Conservation (phyloP, 2,888 invertebrate genomes). For the Acleris sparsana region DNA sequence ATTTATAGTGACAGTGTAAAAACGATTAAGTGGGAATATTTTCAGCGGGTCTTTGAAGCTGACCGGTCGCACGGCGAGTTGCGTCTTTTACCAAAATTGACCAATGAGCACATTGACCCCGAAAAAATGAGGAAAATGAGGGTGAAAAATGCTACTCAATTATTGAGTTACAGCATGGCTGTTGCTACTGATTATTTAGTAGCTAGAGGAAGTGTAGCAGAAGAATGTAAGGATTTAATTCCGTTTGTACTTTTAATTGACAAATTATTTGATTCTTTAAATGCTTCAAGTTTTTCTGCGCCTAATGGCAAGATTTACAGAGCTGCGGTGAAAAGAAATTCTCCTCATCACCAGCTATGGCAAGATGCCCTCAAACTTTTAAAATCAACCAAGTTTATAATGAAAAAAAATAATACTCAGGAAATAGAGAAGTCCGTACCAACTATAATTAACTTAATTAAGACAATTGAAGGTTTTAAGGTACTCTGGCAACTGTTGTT, state of each 20-base stretch:
- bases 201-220: neutral
- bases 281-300: neutral
- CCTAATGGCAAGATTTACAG: conserved; percentile 6
- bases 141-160: conserved; percentile 33
- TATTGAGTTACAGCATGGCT: conserved; percentile 34
- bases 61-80: conserved; percentile 25
- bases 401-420: neutral
- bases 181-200: conserved; percentile 15
- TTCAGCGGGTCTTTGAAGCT: conserved; percentile 17
- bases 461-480: conserved; percentile 17
- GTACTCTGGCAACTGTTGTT: conserved; percentile 8
- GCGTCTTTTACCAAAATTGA: conserved; percentile 34
- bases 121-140: conserved; percentile 34
- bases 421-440: conserved; percentile 8
- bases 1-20: conserved; percentile 6
- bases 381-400: neutral
- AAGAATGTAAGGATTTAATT: conserved; percentile 11
- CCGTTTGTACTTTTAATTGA: conserved; percentile 10
- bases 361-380: neutral
- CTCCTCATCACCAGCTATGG: conserved; percentile 15
- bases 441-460: conserved; percentile 5
- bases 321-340: conserved; percentile 2
- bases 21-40: conserved; percentile 12
- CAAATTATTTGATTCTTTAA: conserved; percentile 9
- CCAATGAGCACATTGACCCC: conserved; percentile 23